Evolutionary conservation across 1,140 invertebrate genomes (phyloP).

Genomic region (Rhizoglyphus robini): DNA sequence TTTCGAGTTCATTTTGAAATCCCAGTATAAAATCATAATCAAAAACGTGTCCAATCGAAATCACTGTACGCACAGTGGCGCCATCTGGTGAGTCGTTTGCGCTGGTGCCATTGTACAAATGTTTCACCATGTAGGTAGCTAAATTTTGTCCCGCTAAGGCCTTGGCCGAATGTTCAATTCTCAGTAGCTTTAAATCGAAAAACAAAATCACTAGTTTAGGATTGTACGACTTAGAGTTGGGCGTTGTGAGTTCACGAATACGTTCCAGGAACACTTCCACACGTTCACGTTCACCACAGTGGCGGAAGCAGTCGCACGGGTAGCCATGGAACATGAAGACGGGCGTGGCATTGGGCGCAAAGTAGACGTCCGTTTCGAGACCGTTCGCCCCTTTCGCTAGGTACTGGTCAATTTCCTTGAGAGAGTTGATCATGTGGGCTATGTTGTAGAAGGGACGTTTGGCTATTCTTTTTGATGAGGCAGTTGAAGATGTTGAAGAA

Average conservation of each 20-base stretch:
- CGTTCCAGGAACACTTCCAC: slow-evolving; percentile 23
- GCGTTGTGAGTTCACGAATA: slow-evolving; percentile 22
- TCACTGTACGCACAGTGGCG: background rate
- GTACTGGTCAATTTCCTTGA: slow-evolving; percentile 27
- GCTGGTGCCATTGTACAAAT: slow-evolving; percentile 23
- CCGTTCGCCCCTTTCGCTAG: slow-evolving; percentile 27
- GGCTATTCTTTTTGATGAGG: background rate
- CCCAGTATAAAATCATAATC: slow-evolving; percentile 23
- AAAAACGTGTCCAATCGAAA: slow-evolving; percentile 22
- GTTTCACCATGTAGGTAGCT: slow-evolving; percentile 21
- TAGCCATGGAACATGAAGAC: slow-evolving; percentile 26
- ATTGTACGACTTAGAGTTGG: slow-evolving; percentile 15
- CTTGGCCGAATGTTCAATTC: slow-evolving; percentile 21
- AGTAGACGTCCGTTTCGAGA: slow-evolving; percentile 28
- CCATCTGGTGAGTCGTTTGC: background rate
- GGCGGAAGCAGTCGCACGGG: slow-evolving; percentile 29
- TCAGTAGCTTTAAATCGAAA: slow-evolving; percentile 25
- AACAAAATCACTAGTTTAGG: slow-evolving; percentile 21
- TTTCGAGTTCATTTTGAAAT: slow-evolving; percentile 21
- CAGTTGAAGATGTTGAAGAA: too few species aligned
- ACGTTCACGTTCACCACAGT: slow-evolving; percentile 24
- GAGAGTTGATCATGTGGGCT: slow-evolving; percentile 30
- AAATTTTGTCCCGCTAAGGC: slow-evolving; percentile 24
- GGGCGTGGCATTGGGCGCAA: slow-evolving; percentile 25
- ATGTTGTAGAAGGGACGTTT: slow-evolving; percentile 28